These are phyloP conservation scores for Sardina pilchardus DNA, from an alignment of 2,113 vertebrate genomes.

Conservation along the genomic window DNA sequence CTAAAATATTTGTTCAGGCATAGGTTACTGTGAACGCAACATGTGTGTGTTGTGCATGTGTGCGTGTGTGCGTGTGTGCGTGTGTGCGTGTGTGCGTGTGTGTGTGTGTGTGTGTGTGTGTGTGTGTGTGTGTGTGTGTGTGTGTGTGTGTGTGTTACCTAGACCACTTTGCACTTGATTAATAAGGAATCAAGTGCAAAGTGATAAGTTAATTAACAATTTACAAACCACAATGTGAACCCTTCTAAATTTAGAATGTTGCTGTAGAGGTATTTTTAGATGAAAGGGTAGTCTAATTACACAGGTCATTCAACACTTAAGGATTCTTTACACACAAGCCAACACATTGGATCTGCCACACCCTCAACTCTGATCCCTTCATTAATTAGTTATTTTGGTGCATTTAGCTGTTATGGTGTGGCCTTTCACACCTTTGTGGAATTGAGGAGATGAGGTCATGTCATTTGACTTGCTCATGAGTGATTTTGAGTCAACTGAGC, in stretches of 20 bases:
- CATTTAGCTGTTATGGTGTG: background rate
- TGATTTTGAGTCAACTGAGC: background rate
- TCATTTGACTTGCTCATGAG: background rate
- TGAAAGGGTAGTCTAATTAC: conserved; percentile 26
- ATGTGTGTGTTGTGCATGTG: too few relatives aligned
- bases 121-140: background rate
- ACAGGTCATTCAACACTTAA: conserved; percentile 31
- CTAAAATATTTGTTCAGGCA: background rate
- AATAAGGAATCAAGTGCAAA: conserved; percentile 41
- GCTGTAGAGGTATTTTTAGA: conserved; percentile 28
- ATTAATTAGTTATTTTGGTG: background rate
- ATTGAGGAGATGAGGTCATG: background rate
- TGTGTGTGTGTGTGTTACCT: background rate
- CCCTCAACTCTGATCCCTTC: background rate
- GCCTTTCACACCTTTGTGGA: background rate
- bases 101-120: too few relatives aligned
- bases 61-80: background rate
- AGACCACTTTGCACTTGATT: conserved; percentile 14
- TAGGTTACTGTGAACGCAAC: background rate
- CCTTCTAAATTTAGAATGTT: conserved; percentile 31
- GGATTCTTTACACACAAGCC: conserved; percentile 24
- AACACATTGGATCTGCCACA: background rate
- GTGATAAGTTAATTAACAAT: conserved; percentile 41
- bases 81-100: background rate
- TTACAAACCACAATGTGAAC: conserved; percentile 40